A percentile compares a stretch with the other conserved stretches of the same genome.
phyloP scores from a whole-genome alignment of 2,888 invertebrate genomes.

The Eristalis tenax region DNA sequence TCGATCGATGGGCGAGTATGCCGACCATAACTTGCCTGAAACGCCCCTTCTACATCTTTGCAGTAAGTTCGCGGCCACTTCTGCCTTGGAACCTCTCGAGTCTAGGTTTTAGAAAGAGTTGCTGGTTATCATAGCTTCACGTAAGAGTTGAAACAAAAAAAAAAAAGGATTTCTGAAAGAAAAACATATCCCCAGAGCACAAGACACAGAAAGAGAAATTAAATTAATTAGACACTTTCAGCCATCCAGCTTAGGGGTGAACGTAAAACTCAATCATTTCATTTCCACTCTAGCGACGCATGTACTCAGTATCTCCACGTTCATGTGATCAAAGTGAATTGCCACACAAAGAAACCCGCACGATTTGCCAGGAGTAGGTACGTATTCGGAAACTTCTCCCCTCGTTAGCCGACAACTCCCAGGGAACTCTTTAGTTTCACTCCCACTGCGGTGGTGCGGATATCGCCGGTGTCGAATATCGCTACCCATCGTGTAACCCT shows the following conservation, averaged over 20 bases:
- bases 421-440: conserved; percentile 34
- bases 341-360: neutral
- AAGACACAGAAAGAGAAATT: neutral
- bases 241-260: neutral
- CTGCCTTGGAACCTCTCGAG: too few species aligned
- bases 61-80: too few species aligned
- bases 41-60: too few species aligned
- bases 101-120: too few species aligned
- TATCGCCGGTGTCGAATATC: conserved; percentile 25
- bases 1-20: too few species aligned
- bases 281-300: neutral
- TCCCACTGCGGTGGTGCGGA: neutral
- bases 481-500: conserved; percentile 5
- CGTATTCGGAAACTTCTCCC: neutral
- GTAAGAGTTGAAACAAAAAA: neutral
- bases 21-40: too few species aligned
- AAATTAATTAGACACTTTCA: neutral
- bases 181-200: neutral
- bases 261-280: neutral
- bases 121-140: too few species aligned
- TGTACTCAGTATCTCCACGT: neutral
- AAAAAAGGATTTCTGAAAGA: too few species aligned
- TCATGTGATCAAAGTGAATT: conserved; percentile 1
- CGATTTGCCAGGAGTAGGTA: neutral
- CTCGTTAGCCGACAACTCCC: neutral